Conservation (phyloP, 2,888 invertebrate species). For the Polydrusus cervinus region DNA sequence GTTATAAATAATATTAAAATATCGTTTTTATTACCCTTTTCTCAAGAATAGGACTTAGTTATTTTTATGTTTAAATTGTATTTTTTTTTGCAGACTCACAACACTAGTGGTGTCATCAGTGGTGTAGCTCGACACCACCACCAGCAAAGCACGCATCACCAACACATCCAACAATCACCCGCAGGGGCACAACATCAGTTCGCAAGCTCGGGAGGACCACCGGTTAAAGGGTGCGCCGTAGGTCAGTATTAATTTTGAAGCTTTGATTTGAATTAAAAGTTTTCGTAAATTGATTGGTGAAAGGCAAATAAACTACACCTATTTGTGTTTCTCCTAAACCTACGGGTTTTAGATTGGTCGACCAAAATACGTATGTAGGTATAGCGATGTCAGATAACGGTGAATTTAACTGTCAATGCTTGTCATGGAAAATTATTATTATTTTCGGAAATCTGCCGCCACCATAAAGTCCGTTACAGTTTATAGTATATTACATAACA, state of each 20-base stretch:
- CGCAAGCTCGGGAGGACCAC: conserved; percentile 52
- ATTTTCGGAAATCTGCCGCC: too few species aligned
- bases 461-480: too few species aligned
- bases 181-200: conserved; percentile 54
- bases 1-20: too few species aligned
- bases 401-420: too few species aligned
- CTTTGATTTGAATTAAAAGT: neutral
- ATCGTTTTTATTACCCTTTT: too few species aligned
- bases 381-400: too few species aligned
- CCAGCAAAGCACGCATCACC: conserved; percentile 50
- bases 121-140: conserved; percentile 51
- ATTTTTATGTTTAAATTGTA: neutral
- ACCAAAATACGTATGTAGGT: too few species aligned
- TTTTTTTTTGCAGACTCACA: conserved; percentile 57
- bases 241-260: conserved; percentile 36
- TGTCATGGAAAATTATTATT: too few species aligned
- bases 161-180: conserved; percentile 42
- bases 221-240: conserved; percentile 57
- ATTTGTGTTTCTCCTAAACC: too few species aligned
- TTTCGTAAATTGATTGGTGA: neutral
- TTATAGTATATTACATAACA: too few species aligned
- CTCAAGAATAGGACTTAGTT: too few species aligned
- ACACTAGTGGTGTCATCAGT: conserved; percentile 54
- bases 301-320: neutral
- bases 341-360: too few species aligned